Conservation (phyloP, 2,113 vertebrate species). For the Pterocles burchelli region DNA sequence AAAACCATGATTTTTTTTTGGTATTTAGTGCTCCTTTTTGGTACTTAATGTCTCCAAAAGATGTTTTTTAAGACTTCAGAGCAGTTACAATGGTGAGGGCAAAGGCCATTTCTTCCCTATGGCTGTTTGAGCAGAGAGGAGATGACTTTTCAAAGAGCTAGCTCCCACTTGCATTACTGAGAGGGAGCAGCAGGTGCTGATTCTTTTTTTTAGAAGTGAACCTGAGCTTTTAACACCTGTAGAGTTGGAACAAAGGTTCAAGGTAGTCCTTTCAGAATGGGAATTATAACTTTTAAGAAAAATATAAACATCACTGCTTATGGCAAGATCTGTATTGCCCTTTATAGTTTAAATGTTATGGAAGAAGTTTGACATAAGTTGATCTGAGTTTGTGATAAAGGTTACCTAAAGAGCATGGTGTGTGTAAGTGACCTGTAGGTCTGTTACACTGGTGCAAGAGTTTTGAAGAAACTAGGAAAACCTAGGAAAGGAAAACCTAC, state of each 20-base stretch:
- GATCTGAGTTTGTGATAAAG: conserved; percentile 40
- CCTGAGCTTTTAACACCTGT: neutral
- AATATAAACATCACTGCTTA: conserved; percentile 11
- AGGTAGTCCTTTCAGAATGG: neutral
- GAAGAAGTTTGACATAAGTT: conserved; percentile 14
- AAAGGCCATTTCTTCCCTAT: neutral
- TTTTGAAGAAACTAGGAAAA: neutral
- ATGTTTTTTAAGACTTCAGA: conserved; percentile 5
- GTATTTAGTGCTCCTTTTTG: neutral
- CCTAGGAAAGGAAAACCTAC: neutral
- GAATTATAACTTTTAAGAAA: neutral
- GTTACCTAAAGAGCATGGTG: conserved; percentile 24
- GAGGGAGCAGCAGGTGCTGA: neutral
- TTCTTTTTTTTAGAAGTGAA: neutral
- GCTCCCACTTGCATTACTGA: neutral
- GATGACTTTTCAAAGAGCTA: neutral
- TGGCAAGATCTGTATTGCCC: conserved; percentile 7
- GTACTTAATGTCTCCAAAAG: neutral
- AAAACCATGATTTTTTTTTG: neutral
- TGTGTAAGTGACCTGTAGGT: neutral
- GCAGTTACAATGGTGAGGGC: neutral
- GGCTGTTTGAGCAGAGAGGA: neutral
- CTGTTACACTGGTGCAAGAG: neutral
- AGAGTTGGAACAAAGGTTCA: neutral
- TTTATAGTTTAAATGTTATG: conserved; percentile 57